Conservation (phyloP, 1,140 invertebrate species). For the Drosophila mauritiana region DNA sequence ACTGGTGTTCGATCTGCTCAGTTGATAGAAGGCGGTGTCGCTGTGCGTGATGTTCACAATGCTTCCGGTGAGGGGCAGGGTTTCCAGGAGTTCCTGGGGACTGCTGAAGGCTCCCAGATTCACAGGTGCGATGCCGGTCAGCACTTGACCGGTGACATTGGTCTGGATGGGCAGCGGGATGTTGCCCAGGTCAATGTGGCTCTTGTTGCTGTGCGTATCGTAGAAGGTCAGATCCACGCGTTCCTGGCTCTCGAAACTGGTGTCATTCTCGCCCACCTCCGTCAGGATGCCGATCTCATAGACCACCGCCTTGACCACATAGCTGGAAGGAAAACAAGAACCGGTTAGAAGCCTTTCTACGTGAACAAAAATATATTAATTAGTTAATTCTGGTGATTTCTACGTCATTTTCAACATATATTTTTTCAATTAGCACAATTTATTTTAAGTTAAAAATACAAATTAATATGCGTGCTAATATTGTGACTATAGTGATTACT, state of each 20-base stretch:
- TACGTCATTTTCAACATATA: too few species aligned
- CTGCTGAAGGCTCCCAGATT: conserved; percentile 85
- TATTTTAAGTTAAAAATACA: neutral
- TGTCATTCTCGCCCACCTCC: conserved; percentile 85
- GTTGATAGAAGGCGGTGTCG: conserved; percentile 80
- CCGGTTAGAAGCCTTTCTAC: neutral
- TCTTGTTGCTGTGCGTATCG: conserved; percentile 85
- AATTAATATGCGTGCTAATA: neutral
- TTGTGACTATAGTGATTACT: too few species aligned
- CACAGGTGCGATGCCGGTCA: conserved; percentile 85
- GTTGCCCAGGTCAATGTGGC: conserved; percentile 85
- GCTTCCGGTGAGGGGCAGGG: conserved; percentile 79
- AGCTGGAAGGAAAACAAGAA: conserved; percentile 71
- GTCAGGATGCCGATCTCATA: conserved; percentile 87
- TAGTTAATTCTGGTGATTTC: neutral
- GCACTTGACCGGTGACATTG: conserved; percentile 85
- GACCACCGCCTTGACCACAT: conserved; percentile 86
- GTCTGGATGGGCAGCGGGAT: conserved; percentile 86
- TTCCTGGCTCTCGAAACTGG: conserved; percentile 85
- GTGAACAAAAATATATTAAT: neutral
- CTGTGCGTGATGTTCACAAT: conserved; percentile 84
- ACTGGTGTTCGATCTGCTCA: conserved; percentile 71
- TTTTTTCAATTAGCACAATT: conserved; percentile 2
- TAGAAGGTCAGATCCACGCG: conserved; percentile 86
- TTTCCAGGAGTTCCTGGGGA: conserved; percentile 73